Evolutionary conservation across 2,797 vertebrate genomes (phyloP).

Genomic region (Huso huso): DNA sequence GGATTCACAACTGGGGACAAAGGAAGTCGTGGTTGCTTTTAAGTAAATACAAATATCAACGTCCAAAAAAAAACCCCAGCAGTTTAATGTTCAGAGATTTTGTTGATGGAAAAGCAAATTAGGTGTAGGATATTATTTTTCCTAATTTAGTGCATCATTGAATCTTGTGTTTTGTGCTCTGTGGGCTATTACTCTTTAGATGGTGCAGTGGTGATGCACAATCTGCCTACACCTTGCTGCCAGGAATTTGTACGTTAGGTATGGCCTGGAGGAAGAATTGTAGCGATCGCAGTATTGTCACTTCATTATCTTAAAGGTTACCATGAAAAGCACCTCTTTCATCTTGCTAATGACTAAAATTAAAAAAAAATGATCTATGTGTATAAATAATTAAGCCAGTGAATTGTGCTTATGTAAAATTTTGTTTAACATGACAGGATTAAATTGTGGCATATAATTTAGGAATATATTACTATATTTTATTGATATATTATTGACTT

Average conservation of each 20-base stretch:
- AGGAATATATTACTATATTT: no score
- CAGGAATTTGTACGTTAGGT: slow-evolving; percentile 90
- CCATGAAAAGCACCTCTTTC: slow-evolving; percentile 1
- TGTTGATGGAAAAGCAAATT: slow-evolving; percentile 74
- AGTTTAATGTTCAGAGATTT: slow-evolving; percentile 46
- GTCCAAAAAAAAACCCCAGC: not conserved
- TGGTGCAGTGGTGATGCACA: slow-evolving; percentile 82
- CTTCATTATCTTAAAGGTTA: slow-evolving; percentile 80
- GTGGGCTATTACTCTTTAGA: slow-evolving; percentile 88
- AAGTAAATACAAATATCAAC: slow-evolving; percentile 29
- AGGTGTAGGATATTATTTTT: slow-evolving; percentile 88
- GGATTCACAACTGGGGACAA: no score
- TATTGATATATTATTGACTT: no score
- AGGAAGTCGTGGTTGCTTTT: slow-evolving; percentile 35
- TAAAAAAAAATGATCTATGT: no score
- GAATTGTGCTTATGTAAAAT: no score
- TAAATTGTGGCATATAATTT: no score
- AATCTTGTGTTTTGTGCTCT: slow-evolving; percentile 87
- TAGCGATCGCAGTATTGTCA: slow-evolving; percentile 63
- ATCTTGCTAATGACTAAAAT: no score
- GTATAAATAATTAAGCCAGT: no score
- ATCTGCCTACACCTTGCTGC: slow-evolving; percentile 91
- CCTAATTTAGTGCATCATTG: slow-evolving; percentile 99
- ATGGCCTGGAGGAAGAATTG: slow-evolving; percentile 86
- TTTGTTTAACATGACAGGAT: no score